Base-by-base conservation (phyloP, 2,888 invertebrate genomes). In the Dasypogon diadema region DNA sequence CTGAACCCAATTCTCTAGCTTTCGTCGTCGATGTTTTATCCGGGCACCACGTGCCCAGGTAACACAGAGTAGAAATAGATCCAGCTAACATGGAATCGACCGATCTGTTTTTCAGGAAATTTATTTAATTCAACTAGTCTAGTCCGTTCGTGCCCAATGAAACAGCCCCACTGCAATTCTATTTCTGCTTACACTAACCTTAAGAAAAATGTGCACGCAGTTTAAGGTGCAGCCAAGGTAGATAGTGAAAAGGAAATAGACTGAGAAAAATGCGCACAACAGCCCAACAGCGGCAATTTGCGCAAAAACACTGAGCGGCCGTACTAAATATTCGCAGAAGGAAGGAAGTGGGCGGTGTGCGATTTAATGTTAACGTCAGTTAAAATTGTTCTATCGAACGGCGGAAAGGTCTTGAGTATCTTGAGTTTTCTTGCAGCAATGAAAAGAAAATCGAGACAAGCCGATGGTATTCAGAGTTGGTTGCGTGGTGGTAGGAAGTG, bases 321-420 rank as follows among this genome's bases (percentile, higher is more conserved):
- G 37, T 18, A 34, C 34, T 34, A 1, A 16, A 21, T 34, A 42
- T 60, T 37, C 60, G 12, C 60, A 60, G 42, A 37, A 60, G 60
- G 60, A 60, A 60, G 60, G 60, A 60, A 60, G 60, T 60, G 60
- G 60, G 60, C 60, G 60, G 42, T 60, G 37, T 37, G 14, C 37
- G 60, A 37, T 21, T 18, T 60, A 34, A 60, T 34, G n/a, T n/a
- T n/a, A 16, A 21, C 12, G 3, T 42, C 6, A 42, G 42, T 42
- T 42, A 1, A 42, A 60, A 60, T 42, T 37, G 37, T 60, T 60
- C 34, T 22, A 37, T 30, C 37, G 60, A 34, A 21, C 37, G 4
- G 37, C 8, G 18, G 37, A 37, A 30, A 60, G 60, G 37, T 42
- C 12, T 42, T 3, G n/a, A n/a, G n/a, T 2, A 42, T 60, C 60